A percentile compares a stretch with the other conserved stretches of the same genome.
Conservation (phyloP, 2,888 invertebrate species). For the Leptothorax acervorum region DNA sequence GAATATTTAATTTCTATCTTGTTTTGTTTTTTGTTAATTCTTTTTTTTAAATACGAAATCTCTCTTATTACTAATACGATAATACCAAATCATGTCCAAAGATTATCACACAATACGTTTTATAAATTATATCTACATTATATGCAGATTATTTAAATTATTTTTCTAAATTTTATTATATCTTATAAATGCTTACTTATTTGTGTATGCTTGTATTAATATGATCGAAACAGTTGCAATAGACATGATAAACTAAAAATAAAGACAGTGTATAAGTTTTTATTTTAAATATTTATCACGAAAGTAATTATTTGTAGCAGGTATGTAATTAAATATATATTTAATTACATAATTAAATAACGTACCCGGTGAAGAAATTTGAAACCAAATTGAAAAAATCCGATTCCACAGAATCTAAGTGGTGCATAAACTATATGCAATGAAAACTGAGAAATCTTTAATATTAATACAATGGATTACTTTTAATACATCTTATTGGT, state of each 20-base stretch:
- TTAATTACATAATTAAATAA: background rate
- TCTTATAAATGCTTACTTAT: background rate
- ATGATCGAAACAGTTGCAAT: background rate
- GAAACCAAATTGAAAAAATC: constrained; percentile 22
- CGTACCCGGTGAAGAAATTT: constrained; percentile 18
- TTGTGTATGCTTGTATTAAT: background rate
- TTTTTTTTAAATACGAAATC: background rate
- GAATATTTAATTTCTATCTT: background rate
- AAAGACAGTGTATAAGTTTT: background rate
- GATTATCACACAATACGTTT: background rate
- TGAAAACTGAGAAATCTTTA: constrained; percentile 14
- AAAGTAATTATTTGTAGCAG: background rate
- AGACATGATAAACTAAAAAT: background rate
- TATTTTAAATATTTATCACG: background rate
- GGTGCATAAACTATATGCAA: background rate
- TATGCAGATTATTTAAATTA: background rate
- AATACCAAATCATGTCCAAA: background rate
- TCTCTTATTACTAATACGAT: background rate
- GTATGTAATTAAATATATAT: background rate
- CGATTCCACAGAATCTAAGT: background rate
- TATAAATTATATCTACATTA: background rate
- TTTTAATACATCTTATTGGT: background rate
- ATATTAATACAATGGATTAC: background rate
- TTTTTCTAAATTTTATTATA: background rate
- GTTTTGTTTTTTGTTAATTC: background rate